Conservation (phyloP, 1,140 invertebrate species). For the Drosophila truncata region DNA sequence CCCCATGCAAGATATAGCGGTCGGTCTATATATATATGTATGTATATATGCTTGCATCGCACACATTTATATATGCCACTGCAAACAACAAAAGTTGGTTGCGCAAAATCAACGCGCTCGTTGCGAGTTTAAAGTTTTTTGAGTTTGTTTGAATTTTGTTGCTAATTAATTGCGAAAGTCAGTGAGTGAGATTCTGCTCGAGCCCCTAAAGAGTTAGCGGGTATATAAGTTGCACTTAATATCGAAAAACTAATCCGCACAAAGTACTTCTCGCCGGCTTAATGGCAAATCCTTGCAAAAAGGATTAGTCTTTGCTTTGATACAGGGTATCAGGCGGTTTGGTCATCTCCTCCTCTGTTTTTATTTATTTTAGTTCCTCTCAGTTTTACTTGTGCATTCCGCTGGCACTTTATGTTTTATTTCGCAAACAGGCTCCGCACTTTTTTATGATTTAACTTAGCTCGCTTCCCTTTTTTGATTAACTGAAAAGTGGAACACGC, state of each 20-base stretch:
- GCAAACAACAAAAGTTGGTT: constrained; percentile 65
- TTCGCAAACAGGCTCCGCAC: constrained; percentile 40
- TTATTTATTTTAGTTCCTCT: constrained; percentile 36
- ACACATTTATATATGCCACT: constrained; percentile 43
- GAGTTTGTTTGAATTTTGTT: constrained; percentile 82
- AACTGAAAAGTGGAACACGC: constrained; percentile 57
- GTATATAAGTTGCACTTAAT: constrained; percentile 6
- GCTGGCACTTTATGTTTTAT: constrained; percentile 59
- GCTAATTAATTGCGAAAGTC: constrained; percentile 82
- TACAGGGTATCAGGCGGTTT: constrained; percentile 4
- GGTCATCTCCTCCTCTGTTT: neutral
- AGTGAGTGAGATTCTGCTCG: constrained; percentile 22
- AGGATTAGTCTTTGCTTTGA: neutral
- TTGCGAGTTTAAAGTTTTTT: constrained; percentile 60
- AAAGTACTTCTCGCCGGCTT: neutral
- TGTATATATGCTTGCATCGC: neutral
- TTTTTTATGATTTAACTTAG: constrained; percentile 53
- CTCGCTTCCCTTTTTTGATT: constrained; percentile 51
- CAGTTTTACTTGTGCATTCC: constrained; percentile 37
- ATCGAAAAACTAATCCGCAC: neutral
- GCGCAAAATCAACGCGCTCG: constrained; percentile 63
- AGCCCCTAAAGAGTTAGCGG: constrained; percentile 13
- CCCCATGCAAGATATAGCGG: constrained; percentile 32
- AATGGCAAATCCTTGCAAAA: neutral
- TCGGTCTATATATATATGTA: constrained; percentile 16